Base-by-base conservation (phyloP, 2,113 vertebrate genomes). In the Cephalopholis sonnerati region DNA sequence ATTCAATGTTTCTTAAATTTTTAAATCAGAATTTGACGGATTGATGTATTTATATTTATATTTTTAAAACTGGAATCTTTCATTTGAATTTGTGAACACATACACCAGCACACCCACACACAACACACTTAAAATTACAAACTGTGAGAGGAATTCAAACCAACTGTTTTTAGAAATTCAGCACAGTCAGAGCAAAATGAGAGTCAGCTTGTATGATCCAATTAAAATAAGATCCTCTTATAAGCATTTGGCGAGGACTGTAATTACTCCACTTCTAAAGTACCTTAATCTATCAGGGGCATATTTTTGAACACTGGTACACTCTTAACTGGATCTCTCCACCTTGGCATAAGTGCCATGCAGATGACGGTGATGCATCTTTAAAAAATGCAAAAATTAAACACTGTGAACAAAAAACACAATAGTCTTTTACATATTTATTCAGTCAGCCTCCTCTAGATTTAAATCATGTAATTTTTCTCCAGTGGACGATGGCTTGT, bases 181-280 rank as follows among this genome's bases (percentile, higher is more conserved):
- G 32, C 39, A 64, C 32, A 57, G n/a, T 36, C 29, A 15, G 5
- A 69, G 18, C 22, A 27, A 53, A 61, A 25, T 22, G 41, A 46
- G n/a, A 53, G 24, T 15, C 12, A 29, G 20, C 12, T 48, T 29
- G 10, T 32, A 54, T 62, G 25, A 17, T 74, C 13, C 11, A 74
- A 67, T 63, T n/a, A 39, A 69, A 57, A 50, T 29, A 13, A 55
- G 3, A 48, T 25, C 7, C 1, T 27, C n/a, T 20, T 44, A 36
- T 16, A n/a, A 79, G 15, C 27, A 36, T 64, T 77, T 74, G 74
- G 50, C 59, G 66, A 70, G 36, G 25, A 67, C 27, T 57, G 20
- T 69, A 51, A 32, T 22, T 32, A 58, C 25, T 11, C 27, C 32
- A 29, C 13, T 57, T 6, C 18, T 51, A 61, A 44, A 36, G n/a